A percentile compares a stretch with the other conserved stretches of the same genome.
Conservation (phyloP, 2,113 vertebrate species). For the Epinephelus fuscoguttatus region DNA sequence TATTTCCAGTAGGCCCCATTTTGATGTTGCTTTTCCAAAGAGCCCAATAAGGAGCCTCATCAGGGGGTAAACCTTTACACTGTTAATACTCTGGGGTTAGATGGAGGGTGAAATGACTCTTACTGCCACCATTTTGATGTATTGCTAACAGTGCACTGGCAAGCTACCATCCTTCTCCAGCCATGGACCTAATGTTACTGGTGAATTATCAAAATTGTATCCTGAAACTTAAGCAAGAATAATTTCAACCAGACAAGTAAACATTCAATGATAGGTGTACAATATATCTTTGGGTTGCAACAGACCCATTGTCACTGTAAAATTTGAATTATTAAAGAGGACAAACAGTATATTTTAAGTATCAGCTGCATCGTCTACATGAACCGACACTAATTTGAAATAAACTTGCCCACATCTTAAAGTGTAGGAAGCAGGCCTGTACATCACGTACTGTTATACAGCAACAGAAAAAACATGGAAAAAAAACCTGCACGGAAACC, state of each 20-base stretch:
- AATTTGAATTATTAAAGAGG: not conserved
- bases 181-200: not conserved
- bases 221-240: not conserved
- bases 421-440: not conserved
- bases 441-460: not conserved
- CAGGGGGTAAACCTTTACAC: slow-evolving; percentile 5
- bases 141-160: not conserved
- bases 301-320: not conserved
- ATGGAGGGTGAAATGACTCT: not conserved
- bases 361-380: not conserved
- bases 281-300: not conserved
- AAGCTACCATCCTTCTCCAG: not conserved
- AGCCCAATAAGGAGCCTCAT: slow-evolving; percentile 17
- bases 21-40: slow-evolving; percentile 11
- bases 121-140: not conserved
- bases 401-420: too few species aligned
- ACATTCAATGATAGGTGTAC: not conserved
- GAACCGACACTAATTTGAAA: not conserved
- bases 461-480: slow-evolving; percentile 23
- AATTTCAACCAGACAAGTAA: not conserved
- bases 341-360: not conserved
- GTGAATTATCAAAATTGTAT: not conserved
- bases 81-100: not conserved
- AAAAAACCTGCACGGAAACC: not conserved
- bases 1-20: not conserved